Percentiles rank a stretch among this genome's conserved stretches.
phyloP scores from a whole-genome alignment of 35 echinoderm and acorn worm species.

The Lytechinus variegatus region DNA sequence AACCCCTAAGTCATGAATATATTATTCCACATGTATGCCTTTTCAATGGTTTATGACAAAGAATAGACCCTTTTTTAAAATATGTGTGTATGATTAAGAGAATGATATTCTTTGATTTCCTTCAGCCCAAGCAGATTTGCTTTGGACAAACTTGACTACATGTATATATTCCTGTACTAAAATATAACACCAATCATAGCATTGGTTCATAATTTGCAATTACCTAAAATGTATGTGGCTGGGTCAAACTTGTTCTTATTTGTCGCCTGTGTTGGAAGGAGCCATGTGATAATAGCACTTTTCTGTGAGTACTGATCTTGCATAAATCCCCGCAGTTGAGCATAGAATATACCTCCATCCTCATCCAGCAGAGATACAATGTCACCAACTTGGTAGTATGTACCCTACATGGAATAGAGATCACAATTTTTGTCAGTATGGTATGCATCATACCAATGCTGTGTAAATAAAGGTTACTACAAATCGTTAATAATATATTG shows the following conservation, averaged over 20 bases:
- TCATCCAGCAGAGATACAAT: constrained; percentile 91
- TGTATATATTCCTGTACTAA: neutral
- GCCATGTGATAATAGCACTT: constrained; percentile 96
- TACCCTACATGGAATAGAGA: constrained; percentile 71
- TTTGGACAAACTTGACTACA: neutral
- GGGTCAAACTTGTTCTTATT: constrained; percentile 82
- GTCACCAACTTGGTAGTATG: constrained; percentile 91
- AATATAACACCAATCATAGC: neutral
- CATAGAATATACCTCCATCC: constrained; percentile 91
- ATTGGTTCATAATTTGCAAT: neutral
- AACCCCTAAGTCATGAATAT: too few relatives aligned
- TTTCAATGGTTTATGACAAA: too few relatives aligned
- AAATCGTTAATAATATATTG: too few relatives aligned
- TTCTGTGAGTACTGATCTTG: constrained; percentile 95
- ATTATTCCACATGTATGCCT: too few relatives aligned
- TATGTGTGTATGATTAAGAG: too few relatives aligned
- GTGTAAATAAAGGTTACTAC: too few relatives aligned
- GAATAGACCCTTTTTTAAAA: too few relatives aligned
- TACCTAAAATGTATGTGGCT: constrained; percentile 90
- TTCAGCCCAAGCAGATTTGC: too few relatives aligned
- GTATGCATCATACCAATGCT: too few relatives aligned
- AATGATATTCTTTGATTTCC: too few relatives aligned
- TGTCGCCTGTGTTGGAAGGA: constrained; percentile 89
- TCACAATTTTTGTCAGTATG: neutral
- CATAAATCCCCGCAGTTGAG: constrained; percentile 94